phyloP scores from a whole-genome alignment of 1,140 invertebrate genomes.

The Cylas formicarius region DNA sequence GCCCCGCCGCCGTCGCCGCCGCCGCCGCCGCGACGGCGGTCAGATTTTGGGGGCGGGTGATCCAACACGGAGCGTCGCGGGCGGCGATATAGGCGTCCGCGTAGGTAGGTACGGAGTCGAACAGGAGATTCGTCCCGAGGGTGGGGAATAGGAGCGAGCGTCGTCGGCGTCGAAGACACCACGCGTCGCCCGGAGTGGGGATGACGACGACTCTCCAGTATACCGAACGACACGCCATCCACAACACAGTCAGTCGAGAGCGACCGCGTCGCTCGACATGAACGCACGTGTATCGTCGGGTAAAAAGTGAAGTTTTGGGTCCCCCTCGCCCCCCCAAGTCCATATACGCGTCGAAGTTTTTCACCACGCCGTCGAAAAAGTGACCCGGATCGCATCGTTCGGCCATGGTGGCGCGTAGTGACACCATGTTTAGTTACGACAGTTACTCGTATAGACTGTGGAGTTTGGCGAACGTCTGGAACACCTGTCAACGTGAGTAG shows the following conservation, averaged over 20 bases:
- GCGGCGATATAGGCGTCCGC: conserved; percentile 23
- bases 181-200: conserved; percentile 39
- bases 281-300: too few species aligned
- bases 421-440: conserved; percentile 60
- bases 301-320: too few species aligned
- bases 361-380: too few species aligned
- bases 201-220: conserved; percentile 15
- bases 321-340: too few species aligned
- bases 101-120: conserved; percentile 28
- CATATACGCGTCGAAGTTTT: too few species aligned
- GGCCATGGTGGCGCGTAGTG: conserved; percentile 59
- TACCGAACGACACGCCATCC: conserved; percentile 38
- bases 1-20: conserved; percentile 3
- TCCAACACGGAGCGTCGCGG: conserved; percentile 18
- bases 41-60: conserved; percentile 27
- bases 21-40: conserved; percentile 6
- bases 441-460: conserved; percentile 63
- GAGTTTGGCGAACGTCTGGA: conserved; percentile 64
- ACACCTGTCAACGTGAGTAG: conserved; percentile 60
- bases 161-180: conserved; percentile 30
- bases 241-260: conserved; percentile 11
- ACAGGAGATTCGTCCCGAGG: conserved; percentile 2
- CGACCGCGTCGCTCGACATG: too few species aligned
- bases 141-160: conserved; percentile 10
- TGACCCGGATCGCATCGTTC: conserved; percentile 42